Percentiles rank a stretch among this genome's conserved stretches.
Conservation (phyloP, 35 echinoderm and acorn worm species). For the Strongylocentrotus purpuratus region DNA sequence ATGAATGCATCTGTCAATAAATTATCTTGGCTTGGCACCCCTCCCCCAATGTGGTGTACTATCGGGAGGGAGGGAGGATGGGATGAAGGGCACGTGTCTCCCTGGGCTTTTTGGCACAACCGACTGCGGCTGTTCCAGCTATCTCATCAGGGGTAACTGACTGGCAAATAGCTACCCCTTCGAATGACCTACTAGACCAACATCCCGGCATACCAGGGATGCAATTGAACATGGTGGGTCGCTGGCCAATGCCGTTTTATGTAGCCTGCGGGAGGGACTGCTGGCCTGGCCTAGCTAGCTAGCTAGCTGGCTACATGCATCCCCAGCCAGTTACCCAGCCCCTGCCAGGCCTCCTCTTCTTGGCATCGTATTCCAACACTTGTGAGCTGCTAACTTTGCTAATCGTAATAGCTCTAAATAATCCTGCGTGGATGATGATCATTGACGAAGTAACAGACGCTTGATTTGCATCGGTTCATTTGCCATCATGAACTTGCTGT, state of each 20-base stretch:
- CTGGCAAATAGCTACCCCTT: background rate
- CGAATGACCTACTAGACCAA: conserved; percentile 41
- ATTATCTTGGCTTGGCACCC: background rate
- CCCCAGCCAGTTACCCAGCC: background rate
- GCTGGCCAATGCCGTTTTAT: background rate
- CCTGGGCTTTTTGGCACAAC: background rate
- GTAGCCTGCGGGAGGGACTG: conserved; percentile 35
- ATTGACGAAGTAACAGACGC: background rate
- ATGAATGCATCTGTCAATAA: conserved; percentile 47
- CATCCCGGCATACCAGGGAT: conserved; percentile 37
- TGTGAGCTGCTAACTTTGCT: background rate
- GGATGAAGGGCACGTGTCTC: conserved; percentile 35
- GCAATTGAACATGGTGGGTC: conserved; percentile 48
- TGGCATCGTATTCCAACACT: conserved; percentile 43
- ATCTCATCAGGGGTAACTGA: conserved; percentile 32
- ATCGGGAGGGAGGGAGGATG: background rate
- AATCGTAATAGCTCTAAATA: conserved; percentile 24
- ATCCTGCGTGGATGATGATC: conserved; percentile 26
- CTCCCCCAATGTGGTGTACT: background rate
- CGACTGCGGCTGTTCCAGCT: background rate
- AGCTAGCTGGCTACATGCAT: background rate
- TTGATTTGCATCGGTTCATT: background rate
- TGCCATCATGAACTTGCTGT: background rate
- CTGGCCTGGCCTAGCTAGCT: background rate
- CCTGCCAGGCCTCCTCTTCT: conserved; percentile 15